These are phyloP conservation scores for Alentia gelatinosa DNA, from an alignment of 2,888 invertebrate genomes.

Conservation along the genomic window DNA sequence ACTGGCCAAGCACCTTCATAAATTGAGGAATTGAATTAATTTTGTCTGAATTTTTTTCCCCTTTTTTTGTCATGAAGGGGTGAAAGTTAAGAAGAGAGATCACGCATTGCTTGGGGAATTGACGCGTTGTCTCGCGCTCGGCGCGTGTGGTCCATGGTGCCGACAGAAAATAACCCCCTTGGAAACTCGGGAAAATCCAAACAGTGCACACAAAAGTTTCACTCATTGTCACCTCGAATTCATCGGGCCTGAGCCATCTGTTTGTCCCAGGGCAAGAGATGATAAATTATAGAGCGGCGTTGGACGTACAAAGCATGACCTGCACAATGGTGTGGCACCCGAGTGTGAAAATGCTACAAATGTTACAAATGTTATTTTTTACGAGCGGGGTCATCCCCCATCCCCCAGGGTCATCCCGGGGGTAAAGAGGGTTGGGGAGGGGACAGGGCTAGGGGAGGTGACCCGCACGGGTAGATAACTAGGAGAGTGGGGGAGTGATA, in stretches of 20 bases:
- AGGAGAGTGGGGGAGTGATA: slow-evolving; percentile 20
- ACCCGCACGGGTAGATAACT: slow-evolving; percentile 10
- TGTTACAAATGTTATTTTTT: slow-evolving; percentile 44
- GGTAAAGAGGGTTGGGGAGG: slow-evolving; percentile 2
- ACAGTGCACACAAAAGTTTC: slow-evolving; percentile 34
- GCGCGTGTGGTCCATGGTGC: neutral
- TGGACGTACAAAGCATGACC: neutral
- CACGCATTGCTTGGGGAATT: too few relatives aligned
- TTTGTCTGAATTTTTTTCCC: neutral
- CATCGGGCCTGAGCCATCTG: neutral
- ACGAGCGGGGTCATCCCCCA: slow-evolving; percentile 8
- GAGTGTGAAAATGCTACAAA: slow-evolving; percentile 45
- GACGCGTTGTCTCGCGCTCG: neutral
- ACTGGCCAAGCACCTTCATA: neutral
- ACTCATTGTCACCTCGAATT: neutral
- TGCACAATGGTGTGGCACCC: neutral
- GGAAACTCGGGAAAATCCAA: neutral
- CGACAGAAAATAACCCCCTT: slow-evolving; percentile 1
- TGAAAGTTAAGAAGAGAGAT: neutral
- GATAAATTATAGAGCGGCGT: slow-evolving; percentile 22
- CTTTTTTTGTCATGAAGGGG: neutral
- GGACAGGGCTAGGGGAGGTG: neutral
- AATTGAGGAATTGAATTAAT: neutral
- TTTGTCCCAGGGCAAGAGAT: slow-evolving; percentile 30
- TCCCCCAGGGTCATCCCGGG: neutral